Evolutionary conservation across 1,140 invertebrate species (phyloP), one percentile per base, ranked within the genome.

Genomic region (Popillia japonica): DNA sequence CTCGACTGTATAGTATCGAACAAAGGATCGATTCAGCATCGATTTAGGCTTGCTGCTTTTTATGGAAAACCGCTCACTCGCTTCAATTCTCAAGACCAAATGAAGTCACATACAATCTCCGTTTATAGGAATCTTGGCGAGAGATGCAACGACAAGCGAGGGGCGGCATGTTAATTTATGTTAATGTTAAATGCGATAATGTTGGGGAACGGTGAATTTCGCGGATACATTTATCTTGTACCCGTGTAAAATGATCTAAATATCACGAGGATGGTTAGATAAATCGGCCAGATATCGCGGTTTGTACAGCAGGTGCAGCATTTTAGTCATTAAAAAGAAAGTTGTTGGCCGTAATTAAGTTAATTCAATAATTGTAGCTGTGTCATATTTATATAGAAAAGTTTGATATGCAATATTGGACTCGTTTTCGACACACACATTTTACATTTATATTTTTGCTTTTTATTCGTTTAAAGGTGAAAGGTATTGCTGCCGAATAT

Each of bases 11-110:
- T 55, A 3, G 6, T 14, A 68, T 34, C 61, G 27, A 68, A 68
- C 61, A 68, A 68, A 68, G 27, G 61, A 68, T 68, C 61, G 20
- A 68, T 68, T 68, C 61, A 68, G 22, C 27, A 55, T 55, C 61
- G 61, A 68, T 68, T 68, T 68, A 68, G 22, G 11, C 22, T 23
- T 22, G 61, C 48, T 55, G 22, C 61, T 68, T 68, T 68, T 17
- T 68, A 68, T 68, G 61, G 61, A 68, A 68, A 68, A 22, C 61
- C 61, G 22, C 27, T 68, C 22, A 22, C 61, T 68, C 48, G 48
- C 17, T 55, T 55, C n/a, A 17, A 55, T 14, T 55, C 48, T 55
- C 48, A 55, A 68, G 22, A 68, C 61, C 61, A 34, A 55, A 55
- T 17, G 48, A 55, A 34, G 61, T 11, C 61, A 34, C 6, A 7